A percentile compares a stretch with the other conserved stretches of the same genome.
These are phyloP conservation scores for Anas bernieri DNA, from an alignment of 2,797 vertebrate species.

Conservation along the genomic window DNA sequence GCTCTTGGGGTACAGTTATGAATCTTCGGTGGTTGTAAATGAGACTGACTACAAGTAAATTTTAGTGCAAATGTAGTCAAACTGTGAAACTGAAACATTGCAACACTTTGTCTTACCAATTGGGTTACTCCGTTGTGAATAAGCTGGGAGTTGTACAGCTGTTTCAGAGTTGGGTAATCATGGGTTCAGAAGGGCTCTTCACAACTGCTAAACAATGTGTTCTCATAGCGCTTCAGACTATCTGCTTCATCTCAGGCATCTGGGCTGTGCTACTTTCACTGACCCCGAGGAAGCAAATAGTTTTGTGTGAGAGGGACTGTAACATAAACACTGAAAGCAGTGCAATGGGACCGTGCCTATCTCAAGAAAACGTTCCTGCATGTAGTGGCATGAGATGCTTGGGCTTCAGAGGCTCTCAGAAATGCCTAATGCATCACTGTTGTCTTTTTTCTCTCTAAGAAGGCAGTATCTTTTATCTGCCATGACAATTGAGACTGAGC, in stretches of 20 bases:
- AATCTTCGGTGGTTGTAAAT: not conserved
- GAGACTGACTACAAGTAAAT: not conserved
- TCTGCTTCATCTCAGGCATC: not conserved
- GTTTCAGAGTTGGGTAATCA: not conserved
- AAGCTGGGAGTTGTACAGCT: not conserved
- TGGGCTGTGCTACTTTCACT: not conserved
- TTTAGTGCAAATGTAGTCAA: not conserved
- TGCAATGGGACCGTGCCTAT: not conserved
- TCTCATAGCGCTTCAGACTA: not conserved
- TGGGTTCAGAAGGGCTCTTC: not conserved
- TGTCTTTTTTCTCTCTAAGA: not conserved
- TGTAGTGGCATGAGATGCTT: not conserved
- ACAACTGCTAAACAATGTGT: not conserved
- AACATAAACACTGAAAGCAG: not conserved
- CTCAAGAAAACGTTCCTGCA: not conserved
- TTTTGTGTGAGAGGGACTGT: not conserved
- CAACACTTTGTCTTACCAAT: not conserved
- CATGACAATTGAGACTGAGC: not conserved
- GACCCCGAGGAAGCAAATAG: not conserved
- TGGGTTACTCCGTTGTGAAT: not conserved
- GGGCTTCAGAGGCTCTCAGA: not conserved
- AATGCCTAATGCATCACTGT: not conserved
- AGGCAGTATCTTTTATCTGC: not conserved
- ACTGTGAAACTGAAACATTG: not conserved
- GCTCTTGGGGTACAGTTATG: not conserved